These are phyloP conservation scores for Coilia nasus DNA, from an alignment of 2,797 vertebrate species.

Conservation along the genomic window DNA sequence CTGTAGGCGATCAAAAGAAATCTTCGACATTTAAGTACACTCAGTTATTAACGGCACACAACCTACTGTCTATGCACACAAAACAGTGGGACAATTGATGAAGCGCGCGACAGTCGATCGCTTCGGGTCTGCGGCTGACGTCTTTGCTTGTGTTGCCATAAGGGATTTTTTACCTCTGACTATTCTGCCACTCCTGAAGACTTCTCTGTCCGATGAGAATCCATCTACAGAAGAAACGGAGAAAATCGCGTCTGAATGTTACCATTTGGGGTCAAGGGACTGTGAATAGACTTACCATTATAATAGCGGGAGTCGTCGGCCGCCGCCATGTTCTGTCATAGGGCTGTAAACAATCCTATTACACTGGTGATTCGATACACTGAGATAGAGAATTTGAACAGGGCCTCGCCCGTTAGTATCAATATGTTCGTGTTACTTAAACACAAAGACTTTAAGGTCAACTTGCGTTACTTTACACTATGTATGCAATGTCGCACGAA, in stretches of 20 bases:
- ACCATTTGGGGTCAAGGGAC: constrained; percentile 16
- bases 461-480: not conserved
- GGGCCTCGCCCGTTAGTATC: not conserved
- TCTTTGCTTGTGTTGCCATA: not conserved
- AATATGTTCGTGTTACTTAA: not conserved
- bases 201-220: constrained; percentile 63
- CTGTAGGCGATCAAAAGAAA: not conserved
- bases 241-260: constrained; percentile 36
- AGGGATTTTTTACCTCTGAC: constrained; percentile 40
- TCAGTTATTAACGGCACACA: not conserved
- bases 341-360: constrained; percentile 16
- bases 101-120: not conserved
- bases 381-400: not conserved
- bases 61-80: no score
- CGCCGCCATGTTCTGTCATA: constrained; percentile 67
- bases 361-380: not conserved
- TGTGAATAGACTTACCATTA: constrained; percentile 66
- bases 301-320: constrained; percentile 71
- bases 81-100: not conserved
- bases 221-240: constrained; percentile 54
- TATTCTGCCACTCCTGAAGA: constrained; percentile 56
- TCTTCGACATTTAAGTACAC: not conserved
- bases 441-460: not conserved
- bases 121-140: not conserved
- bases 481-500: not conserved